phyloP scores from a whole-genome alignment of 2,113 vertebrate genomes.

The Baryphthengus martii region DNA sequence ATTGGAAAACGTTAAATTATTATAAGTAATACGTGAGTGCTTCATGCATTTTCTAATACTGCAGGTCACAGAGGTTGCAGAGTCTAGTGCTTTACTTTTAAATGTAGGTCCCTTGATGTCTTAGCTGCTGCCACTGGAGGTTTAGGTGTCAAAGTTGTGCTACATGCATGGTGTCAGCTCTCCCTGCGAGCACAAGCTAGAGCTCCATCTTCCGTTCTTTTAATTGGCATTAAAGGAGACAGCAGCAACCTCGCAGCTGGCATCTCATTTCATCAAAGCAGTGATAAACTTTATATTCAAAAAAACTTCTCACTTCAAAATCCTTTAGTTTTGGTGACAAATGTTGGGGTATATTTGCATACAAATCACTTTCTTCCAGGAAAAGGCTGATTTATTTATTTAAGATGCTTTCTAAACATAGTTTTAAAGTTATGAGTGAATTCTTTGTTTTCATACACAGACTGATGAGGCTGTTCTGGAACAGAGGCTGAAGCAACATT shows the following conservation, averaged over 20 bases:
- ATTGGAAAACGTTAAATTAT: neutral
- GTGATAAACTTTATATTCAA: conserved; percentile 54
- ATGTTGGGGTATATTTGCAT: conserved; percentile 61
- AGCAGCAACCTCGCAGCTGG: conserved; percentile 27
- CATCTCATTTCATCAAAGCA: conserved; percentile 49
- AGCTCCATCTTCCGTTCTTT: conserved; percentile 6
- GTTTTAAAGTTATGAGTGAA: conserved; percentile 51
- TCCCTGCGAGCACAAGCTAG: conserved; percentile 17
- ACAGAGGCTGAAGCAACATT: conserved; percentile 24
- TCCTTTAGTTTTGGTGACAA: conserved; percentile 53
- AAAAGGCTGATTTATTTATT: conserved; percentile 17
- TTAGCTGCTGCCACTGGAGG: neutral
- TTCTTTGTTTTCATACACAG: conserved; percentile 42
- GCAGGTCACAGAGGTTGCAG: neutral
- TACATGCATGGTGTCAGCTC: neutral
- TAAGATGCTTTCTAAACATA: conserved; percentile 28
- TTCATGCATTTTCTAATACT: conserved; percentile 9
- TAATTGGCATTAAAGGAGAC: conserved; percentile 55
- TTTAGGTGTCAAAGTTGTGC: conserved; percentile 45
- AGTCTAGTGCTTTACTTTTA: conserved; percentile 13
- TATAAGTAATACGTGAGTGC: neutral
- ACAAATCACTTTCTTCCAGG: conserved; percentile 58
- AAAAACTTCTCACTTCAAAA: conserved; percentile 38
- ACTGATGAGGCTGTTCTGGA: conserved; percentile 63
- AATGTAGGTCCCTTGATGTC: neutral